Conservation (phyloP, 1,140 invertebrate genomes). For the Dryas iulia region DNA sequence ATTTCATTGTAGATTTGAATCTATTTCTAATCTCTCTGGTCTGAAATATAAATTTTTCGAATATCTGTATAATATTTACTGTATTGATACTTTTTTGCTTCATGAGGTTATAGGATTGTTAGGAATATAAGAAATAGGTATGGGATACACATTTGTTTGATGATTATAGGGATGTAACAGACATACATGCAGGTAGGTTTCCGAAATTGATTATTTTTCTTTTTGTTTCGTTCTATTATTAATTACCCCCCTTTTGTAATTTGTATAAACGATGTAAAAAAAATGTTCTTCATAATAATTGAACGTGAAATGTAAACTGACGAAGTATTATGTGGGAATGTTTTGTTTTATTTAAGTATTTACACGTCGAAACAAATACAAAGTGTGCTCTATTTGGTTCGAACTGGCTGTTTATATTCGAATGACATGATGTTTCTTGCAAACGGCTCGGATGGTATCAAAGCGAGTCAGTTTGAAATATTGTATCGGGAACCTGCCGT, state of each 20-base stretch:
- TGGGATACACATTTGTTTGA: constrained; percentile 64
- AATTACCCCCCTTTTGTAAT: constrained; percentile 13
- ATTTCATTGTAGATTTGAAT: constrained; percentile 75
- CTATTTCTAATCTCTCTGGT: constrained; percentile 68
- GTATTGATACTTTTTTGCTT: constrained; percentile 79
- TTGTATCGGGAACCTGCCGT: constrained; percentile 56
- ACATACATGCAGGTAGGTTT: constrained; percentile 64
- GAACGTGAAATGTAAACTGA: constrained; percentile 10
- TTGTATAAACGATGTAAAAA: constrained; percentile 14
- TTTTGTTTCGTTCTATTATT: background rate
- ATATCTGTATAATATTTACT: constrained; percentile 73
- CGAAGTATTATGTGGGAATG: constrained; percentile 21
- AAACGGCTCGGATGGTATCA: constrained; percentile 1
- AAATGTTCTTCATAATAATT: constrained; percentile 15
- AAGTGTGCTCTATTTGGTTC: background rate
- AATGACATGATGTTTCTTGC: background rate
- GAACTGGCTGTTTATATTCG: constrained; percentile 1
- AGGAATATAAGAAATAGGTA: constrained; percentile 75
- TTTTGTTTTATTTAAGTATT: constrained; percentile 15
- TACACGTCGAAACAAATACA: constrained; percentile 1
- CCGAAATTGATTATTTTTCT: constrained; percentile 35
- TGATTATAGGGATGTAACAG: constrained; percentile 61
- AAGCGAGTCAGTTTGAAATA: constrained; percentile 12
- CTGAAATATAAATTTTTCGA: constrained; percentile 65
- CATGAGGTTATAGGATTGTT: constrained; percentile 76